Percentiles rank a stretch among this genome's conserved stretches.
These are phyloP conservation scores for Macquaria australasica DNA, from an alignment of 2,113 vertebrate species.

Conservation along the genomic window DNA sequence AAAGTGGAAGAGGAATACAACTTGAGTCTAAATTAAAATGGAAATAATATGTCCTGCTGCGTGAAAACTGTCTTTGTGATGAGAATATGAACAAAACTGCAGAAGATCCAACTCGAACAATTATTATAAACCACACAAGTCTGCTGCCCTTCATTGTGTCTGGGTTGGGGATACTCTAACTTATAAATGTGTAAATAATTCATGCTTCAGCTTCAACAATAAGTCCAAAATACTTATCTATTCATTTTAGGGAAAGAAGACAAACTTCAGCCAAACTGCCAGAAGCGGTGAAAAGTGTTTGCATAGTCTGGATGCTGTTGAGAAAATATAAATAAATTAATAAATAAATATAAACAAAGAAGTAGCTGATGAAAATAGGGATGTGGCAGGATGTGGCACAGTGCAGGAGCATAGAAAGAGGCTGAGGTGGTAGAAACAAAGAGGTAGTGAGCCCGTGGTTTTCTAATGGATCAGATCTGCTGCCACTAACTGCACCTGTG, in stretches of 20 bases:
- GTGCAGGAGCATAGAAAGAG: neutral
- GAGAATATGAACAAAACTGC: constrained; percentile 7
- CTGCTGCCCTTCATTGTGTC: constrained; percentile 21
- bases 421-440: constrained; percentile 10
- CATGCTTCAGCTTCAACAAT: constrained; percentile 35
- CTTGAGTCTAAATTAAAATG: constrained; percentile 48
- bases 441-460: neutral
- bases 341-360: constrained; percentile 51
- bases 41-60: constrained; percentile 34
- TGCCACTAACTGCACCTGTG: constrained; percentile 24
- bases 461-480: constrained; percentile 46
- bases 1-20: constrained; percentile 35
- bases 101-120: constrained; percentile 41
- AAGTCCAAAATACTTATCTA: constrained; percentile 40
- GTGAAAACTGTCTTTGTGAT: constrained; percentile 28
- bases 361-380: constrained; percentile 36
- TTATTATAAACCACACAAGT: constrained; percentile 27
- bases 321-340: constrained; percentile 51
- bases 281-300: constrained; percentile 65
- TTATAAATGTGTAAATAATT: constrained; percentile 64
- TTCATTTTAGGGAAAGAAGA: constrained; percentile 45
- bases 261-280: constrained; percentile 50
- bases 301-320: constrained; percentile 36
- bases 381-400: constrained; percentile 2
- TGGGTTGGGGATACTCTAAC: constrained; percentile 30